Evolutionary conservation across 2,888 invertebrate genomes (phyloP).

Genomic region (Caenorhabditis uteleia): DNA sequence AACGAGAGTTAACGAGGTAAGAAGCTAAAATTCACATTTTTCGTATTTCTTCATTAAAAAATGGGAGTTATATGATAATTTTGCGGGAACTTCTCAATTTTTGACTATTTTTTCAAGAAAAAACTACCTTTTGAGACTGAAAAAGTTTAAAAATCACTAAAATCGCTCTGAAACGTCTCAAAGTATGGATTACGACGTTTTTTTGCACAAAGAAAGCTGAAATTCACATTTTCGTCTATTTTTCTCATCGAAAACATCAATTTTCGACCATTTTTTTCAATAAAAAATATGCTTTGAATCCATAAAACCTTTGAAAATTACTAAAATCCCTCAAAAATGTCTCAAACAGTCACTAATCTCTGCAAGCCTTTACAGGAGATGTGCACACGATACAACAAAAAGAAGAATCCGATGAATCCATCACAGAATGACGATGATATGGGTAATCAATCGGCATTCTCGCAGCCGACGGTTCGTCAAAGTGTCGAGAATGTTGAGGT

Average conservation of each 20-base stretch:
- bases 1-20: slow-evolving; percentile 51
- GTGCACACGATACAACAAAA: slow-evolving; percentile 56
- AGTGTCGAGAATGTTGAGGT: slow-evolving; percentile 60
- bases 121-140: background rate
- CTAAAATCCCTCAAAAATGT: background rate
- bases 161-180: no score
- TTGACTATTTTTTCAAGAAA: background rate
- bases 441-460: slow-evolving; percentile 30
- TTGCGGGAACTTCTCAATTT: background rate
- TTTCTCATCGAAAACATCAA: no score
- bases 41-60: background rate
- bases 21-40: background rate
- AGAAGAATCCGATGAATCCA: slow-evolving; percentile 43
- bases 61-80: no score
- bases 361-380: slow-evolving; percentile 42
- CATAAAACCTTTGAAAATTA: background rate
- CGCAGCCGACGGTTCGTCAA: slow-evolving; percentile 49
- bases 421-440: background rate
- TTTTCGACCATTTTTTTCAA: no score
- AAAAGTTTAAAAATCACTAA: no score
- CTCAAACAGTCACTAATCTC: no score
- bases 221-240: no score
- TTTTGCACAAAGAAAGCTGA: no score
- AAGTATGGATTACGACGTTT: no score
- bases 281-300: no score